Base-by-base conservation (phyloP, 1,140 invertebrate species). In the Trichomalopsis sarcophagae region DNA sequence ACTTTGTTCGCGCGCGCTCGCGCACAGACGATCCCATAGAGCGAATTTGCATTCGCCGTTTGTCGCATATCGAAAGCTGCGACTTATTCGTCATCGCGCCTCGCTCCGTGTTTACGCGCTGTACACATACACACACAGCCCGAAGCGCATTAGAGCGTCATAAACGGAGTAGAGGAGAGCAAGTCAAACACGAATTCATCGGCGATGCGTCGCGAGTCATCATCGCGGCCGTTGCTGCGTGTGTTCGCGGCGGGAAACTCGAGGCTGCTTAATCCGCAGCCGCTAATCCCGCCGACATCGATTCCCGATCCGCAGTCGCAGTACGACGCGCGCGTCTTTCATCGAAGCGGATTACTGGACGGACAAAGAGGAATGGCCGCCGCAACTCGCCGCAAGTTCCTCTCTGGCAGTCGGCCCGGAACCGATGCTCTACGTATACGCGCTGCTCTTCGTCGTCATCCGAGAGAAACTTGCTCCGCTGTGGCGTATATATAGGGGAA, bases 261-360 rank as follows among this genome's bases (percentile, higher is more conserved):
- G 77, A 68, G 21, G 76, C 3, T 9, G 50, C 50, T 17, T 68
- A 79, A 68, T 79, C 77, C 77, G 17, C 21, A 17, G 33, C 33
- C 2, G 30, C 55, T 79, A 79, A 79, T 79, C 55, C 33, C 62
- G 47, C 47, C n/a, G 77, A 79, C 62, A 68, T 79, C 77, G 50
- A 68, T 30, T 40, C 7, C 77, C 77, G 11, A 13, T 66, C 40
- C 10, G 47, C 33, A 50, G 55, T 17, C 21, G 55, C 27, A 40
- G 14, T 17, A 14, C 55, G 55, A 6, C 1, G 55, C 17, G 21
- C 55, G 47, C 47, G 47, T 14, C 14, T 50, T 13, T 17, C 13
- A 50, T 50, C 47, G 14, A 3, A 50, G 66, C 55, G 11, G 77
- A 81, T 44, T 7, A 66, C 75, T 27, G 17, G 27, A 82, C n/a